These are phyloP conservation scores for Aphis craccivora DNA, from an alignment of 1,140 invertebrate genomes.

Conservation along the genomic window DNA sequence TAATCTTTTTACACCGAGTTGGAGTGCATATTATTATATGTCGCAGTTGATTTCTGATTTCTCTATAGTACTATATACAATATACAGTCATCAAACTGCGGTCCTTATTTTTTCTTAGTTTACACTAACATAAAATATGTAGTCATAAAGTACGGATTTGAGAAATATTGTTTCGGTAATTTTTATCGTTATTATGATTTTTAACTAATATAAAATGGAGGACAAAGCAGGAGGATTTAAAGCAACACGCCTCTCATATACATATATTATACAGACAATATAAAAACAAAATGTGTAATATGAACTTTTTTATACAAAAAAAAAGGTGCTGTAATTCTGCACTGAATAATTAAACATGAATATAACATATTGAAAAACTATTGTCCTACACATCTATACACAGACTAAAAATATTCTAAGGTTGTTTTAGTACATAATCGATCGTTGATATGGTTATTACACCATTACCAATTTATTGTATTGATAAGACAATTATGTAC, in stretches of 20 bases:
- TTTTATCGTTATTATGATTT: neutral
- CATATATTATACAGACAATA: too few relatives aligned
- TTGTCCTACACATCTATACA: too few relatives aligned
- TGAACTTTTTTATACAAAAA: neutral
- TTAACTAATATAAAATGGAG: too few relatives aligned
- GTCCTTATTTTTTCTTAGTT: neutral
- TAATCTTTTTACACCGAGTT: neutral
- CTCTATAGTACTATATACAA: too few relatives aligned
- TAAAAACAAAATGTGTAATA: too few relatives aligned
- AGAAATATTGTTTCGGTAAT: neutral
- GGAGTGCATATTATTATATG: neutral
- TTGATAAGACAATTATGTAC: neutral
- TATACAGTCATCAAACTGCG: neutral
- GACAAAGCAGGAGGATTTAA: too few relatives aligned
- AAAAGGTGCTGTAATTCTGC: neutral
- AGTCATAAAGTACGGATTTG: neutral
- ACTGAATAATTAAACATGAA: neutral
- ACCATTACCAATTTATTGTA: neutral
- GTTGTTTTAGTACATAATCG: neutral
- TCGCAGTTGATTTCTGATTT: neutral
- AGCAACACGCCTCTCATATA: too few relatives aligned
- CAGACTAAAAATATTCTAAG: neutral
- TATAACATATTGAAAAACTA: neutral
- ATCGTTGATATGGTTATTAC: neutral
- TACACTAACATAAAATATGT: too few relatives aligned